Percentiles rank a stretch among this genome's conserved stretches.
phyloP scores from a whole-genome alignment of 2,888 invertebrate genomes.

The Macrosoma leucophasiata region DNA sequence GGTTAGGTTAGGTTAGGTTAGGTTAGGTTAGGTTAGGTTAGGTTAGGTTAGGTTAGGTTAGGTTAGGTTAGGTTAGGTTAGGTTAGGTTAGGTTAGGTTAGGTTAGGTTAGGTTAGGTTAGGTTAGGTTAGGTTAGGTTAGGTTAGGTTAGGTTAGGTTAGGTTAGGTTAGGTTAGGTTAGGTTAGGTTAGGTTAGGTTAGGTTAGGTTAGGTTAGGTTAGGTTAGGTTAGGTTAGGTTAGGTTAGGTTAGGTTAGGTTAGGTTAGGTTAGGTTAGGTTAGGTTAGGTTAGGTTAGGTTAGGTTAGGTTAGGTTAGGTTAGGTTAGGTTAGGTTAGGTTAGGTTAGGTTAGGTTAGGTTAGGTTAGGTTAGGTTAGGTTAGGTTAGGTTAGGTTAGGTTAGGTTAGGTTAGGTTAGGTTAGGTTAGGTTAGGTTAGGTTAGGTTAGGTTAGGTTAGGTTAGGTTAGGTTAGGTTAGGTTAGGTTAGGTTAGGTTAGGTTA shows the following conservation, averaged over 20 bases:
- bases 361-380: slow-evolving; percentile 9
- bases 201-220: slow-evolving; percentile 9
- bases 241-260: slow-evolving; percentile 9
- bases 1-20: background rate
- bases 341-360: slow-evolving; percentile 9
- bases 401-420: slow-evolving; percentile 9
- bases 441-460: slow-evolving; percentile 9
- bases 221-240: slow-evolving; percentile 9
- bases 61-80: slow-evolving; percentile 1
- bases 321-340: slow-evolving; percentile 9
- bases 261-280: slow-evolving; percentile 9
- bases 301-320: slow-evolving; percentile 9
- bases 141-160: slow-evolving; percentile 4
- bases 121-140: background rate
- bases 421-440: slow-evolving; percentile 9
- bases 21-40: slow-evolving; percentile 1
- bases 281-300: slow-evolving; percentile 9
- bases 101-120: slow-evolving; percentile 4
- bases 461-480: slow-evolving; percentile 9
- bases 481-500: slow-evolving; percentile 9
- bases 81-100: slow-evolving; percentile 2
- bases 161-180: slow-evolving; percentile 4
- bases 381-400: slow-evolving; percentile 9
- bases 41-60: background rate
- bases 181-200: slow-evolving; percentile 9